A percentile compares a stretch with the other conserved stretches of the same genome.
phyloP scores from a whole-genome alignment of 2,888 invertebrate genomes.

The Drosophila barbarae region DNA sequence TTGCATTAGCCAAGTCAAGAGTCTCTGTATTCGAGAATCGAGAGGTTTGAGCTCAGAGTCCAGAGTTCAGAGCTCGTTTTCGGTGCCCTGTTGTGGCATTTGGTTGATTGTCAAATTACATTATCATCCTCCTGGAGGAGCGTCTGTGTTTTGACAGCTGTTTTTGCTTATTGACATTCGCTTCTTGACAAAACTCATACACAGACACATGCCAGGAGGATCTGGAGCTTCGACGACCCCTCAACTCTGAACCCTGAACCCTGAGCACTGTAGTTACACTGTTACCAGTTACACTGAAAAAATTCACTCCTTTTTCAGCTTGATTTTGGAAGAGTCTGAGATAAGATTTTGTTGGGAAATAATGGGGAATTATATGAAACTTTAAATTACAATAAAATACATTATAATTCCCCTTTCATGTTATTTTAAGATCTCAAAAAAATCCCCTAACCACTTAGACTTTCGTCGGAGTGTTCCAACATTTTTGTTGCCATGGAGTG shows the following conservation, averaged over 20 bases:
- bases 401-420: not conserved
- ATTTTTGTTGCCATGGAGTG: slow-evolving; percentile 4
- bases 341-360: too few species aligned
- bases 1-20: slow-evolving; percentile 45
- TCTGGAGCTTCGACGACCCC: not conserved
- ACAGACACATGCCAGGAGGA: slow-evolving; percentile 1
- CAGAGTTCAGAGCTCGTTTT: slow-evolving; percentile 30
- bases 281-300: not conserved
- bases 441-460: not conserved
- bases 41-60: not conserved
- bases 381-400: too few species aligned
- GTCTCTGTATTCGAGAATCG: not conserved
- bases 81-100: slow-evolving; percentile 37
- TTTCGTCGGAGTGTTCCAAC: not conserved
- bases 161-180: slow-evolving; percentile 67
- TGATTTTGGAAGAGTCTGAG: too few species aligned
- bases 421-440: not conserved
- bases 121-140: slow-evolving; percentile 57
- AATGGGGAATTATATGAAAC: too few species aligned
- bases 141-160: slow-evolving; percentile 72
- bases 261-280: not conserved
- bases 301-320: not conserved
- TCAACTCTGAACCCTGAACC: not conserved
- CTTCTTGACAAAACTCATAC: slow-evolving; percentile 47
- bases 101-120: slow-evolving; percentile 72